Evolutionary conservation across 2,797 vertebrate species (phyloP), one percentile per base, ranked within the genome.

Genomic region (Gallinago stenura): DNA sequence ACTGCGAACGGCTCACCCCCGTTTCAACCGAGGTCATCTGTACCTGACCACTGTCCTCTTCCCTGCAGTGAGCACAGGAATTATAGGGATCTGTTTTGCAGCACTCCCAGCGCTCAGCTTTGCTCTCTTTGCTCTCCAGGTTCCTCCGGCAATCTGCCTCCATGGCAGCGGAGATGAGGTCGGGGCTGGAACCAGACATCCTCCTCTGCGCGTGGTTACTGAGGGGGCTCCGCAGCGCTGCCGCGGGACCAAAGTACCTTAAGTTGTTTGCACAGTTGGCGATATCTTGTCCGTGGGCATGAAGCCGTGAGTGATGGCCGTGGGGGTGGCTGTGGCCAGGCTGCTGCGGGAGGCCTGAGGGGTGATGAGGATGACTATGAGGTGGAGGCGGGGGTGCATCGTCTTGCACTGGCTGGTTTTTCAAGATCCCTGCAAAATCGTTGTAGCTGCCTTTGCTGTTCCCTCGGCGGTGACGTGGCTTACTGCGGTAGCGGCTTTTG

Each of bases 391-490:
- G 98, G 53, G 98, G 95, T 22, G 98, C 98, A 7, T 99, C 98
- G 1, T 97, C 95, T 3, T 96, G 98, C 35, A 90, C 97, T 2
- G 97, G 95, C 45, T 98, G 97, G 78, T 96, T 98, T 98, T 98
- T 99, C 97, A 99, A 97, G 87, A 99, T 97, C 28, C 98, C 98
- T 2, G 98, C 96, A 87, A 99, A 99, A 94, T 99, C 99, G 0
- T 90, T 98, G 96, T 99, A 99, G 98, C 99, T 99, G 95, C 99
- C 99, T 96, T 99, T 99, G 96, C 99, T 99, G 96, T 98, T 99
- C 56, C 98, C 99, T 24, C 99, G 98, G 45, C 99, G 99, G 96
- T 99, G 99, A 9, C 99, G 99, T 5, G 99, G 98, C 97, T 99
- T 99, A 97, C 99, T 98, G 64, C 99, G 98, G 94, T 99, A 99